Evolutionary conservation across 2,797 vertebrate genomes (phyloP), one percentile per base, ranked within the genome.

Genomic region (Streptopelia turtur): DNA sequence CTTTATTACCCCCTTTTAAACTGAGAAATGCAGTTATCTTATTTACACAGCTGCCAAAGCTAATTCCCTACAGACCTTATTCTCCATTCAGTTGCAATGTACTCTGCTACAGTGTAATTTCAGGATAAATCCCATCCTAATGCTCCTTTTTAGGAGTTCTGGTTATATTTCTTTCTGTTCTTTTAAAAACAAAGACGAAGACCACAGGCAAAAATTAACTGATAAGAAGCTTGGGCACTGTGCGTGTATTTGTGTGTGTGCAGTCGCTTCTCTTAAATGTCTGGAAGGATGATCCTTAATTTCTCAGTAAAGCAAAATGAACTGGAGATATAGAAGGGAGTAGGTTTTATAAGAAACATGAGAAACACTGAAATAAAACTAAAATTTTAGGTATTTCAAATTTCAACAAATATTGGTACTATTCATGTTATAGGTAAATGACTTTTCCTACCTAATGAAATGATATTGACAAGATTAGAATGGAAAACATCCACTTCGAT

Each of bases 21-120:
- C 20, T 10, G 22, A 66, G 52, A 83, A 93, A 60, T 35, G 20
- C 0, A 1, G 13, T 77, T 83, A 61, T 66, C 75, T 74, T 56
- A 14, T 87, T 79, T 74, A 63, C n/a, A 56, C 45, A 85, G 63
- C 64, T 90, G 75, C 11, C 31, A 52, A 56, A 83, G 17, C 6
- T 66, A 39, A 76, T 74, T 65, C 39, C 8, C 20, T 27, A 6
- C 0, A 1, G 22, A 63, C 8, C 3, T 76, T 47, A 17, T 31
- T 80, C 33, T 83, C 39, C 17, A 6, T 65, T 83, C 39, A 39
- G 10, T 55, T 82, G 16, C 70, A 50, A 13, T 18, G 37, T 50
- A 53, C 11, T 63, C n/a, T 56, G 33, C 10, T 75, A 7, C n/a
- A 91, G 11, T 56, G 47, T 35, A 83, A 63, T 13, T 77, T 93